phyloP scores from a whole-genome alignment of 2,888 invertebrate genomes.

The Drosophila cracens region DNA sequence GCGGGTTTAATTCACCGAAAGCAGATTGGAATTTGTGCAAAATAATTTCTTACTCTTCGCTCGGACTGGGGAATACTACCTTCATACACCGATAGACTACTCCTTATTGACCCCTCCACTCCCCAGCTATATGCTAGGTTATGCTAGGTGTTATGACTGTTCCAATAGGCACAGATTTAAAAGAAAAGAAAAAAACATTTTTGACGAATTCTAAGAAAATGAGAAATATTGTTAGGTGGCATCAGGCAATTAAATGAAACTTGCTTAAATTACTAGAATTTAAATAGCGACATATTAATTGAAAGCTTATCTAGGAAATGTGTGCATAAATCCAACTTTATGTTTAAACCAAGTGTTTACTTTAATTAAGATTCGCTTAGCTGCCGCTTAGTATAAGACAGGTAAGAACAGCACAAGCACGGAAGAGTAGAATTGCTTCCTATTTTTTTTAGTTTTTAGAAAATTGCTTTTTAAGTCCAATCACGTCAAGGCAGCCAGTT shows the following conservation, averaged over 20 bases:
- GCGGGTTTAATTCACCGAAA: not conserved
- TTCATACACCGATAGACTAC: not conserved
- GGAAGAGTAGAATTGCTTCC: too few relatives aligned
- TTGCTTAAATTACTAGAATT: not conserved
- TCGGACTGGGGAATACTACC: too few relatives aligned
- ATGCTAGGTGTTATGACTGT: not conserved
- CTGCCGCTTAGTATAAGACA: not conserved
- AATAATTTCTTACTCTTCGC: not conserved
- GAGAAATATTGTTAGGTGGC: not conserved
- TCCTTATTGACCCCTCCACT: not conserved
- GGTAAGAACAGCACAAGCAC: not conserved
- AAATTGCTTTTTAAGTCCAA: conserved; percentile 1
- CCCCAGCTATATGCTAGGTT: not conserved
- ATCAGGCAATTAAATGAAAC: not conserved
- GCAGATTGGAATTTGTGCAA: not conserved
- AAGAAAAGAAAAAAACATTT: not conserved
- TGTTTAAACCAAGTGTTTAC: not conserved
- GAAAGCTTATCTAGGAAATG: not conserved
- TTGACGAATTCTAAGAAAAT: not conserved
- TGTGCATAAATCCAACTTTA: not conserved
- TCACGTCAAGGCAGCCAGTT: conserved; percentile 34
- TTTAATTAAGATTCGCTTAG: not conserved
- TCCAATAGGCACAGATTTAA: not conserved
- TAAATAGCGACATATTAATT: not conserved
- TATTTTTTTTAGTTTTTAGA: not conserved